These are phyloP conservation scores for Emydocephalus ijimae DNA, from an alignment of 2,113 vertebrate species.

Conservation along the genomic window DNA sequence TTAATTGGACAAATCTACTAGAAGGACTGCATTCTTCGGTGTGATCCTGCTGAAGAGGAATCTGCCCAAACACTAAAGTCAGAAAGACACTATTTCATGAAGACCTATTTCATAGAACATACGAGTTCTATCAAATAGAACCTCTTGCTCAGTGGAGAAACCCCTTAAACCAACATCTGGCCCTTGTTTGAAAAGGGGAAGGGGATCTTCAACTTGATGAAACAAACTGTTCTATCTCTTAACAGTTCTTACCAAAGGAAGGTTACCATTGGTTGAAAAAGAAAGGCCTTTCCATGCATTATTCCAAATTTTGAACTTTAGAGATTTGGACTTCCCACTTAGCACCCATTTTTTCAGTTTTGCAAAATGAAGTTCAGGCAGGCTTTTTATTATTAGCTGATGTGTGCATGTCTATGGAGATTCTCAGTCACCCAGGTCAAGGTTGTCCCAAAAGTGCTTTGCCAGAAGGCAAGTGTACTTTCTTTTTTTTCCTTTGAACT, in stretches of 20 bases:
- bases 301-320: not conserved
- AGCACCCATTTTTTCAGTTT: not conserved
- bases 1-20: not conserved
- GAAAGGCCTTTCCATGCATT: not conserved
- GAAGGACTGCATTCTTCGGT: not conserved
- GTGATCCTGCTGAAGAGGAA: not conserved
- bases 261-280: not conserved
- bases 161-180: not conserved
- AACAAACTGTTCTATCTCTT: not conserved
- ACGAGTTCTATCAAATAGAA: not conserved
- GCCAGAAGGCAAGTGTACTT: too few relatives aligned
- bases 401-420: not conserved
- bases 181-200: not conserved
- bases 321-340: not conserved
- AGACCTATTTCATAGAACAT: not conserved
- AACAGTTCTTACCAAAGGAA: not conserved
- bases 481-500: too few relatives aligned
- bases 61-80: not conserved
- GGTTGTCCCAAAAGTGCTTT: too few relatives aligned
- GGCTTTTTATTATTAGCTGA: not conserved
- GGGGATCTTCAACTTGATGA: not conserved
- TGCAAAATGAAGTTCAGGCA: not conserved
- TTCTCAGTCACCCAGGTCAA: too few relatives aligned
- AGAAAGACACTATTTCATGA: not conserved
- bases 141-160: not conserved